A percentile compares a stretch with the other conserved stretches of the same genome.
These are phyloP conservation scores for Gymnocephalus cernua DNA, from an alignment of 2,113 vertebrate species.

Conservation along the genomic window DNA sequence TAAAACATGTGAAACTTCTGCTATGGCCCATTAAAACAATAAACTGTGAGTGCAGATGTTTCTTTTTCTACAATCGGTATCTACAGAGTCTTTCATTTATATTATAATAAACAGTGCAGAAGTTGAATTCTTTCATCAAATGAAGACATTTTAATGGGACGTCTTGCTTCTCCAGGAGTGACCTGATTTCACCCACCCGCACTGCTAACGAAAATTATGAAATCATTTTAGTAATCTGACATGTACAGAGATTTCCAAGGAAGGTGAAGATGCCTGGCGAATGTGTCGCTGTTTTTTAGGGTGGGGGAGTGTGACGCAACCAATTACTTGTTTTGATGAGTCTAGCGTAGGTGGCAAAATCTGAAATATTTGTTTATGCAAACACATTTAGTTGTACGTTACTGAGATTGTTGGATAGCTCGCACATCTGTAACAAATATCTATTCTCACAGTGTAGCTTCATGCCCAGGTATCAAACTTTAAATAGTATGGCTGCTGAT, in stretches of 20 bases:
- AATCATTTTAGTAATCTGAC: not conserved
- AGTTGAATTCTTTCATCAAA: not conserved
- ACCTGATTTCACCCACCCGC: not conserved
- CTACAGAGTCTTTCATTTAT: not conserved
- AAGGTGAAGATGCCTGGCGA: not conserved
- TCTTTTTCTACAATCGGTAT: not conserved
- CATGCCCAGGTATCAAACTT: not conserved
- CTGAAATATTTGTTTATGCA: not conserved
- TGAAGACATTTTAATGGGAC: not conserved
- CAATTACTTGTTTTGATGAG: not conserved
- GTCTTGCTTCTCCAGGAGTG: not conserved
- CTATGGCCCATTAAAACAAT: not conserved
- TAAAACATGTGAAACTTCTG: not conserved
- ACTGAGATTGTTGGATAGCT: not conserved
- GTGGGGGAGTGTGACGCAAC: not conserved
- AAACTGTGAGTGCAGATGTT: not conserved
- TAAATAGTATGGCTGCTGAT: not conserved
- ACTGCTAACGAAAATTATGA: conserved; percentile 15
- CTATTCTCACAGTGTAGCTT: not conserved
- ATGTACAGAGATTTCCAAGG: not conserved
- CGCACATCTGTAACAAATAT: not conserved
- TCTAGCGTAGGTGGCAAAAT: not conserved
- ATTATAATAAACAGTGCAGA: not conserved
- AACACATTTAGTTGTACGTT: not conserved
- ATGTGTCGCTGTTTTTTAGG: not conserved